Conservation (phyloP, 2,113 vertebrate genomes). For the Mesocricetus auratus region DNA sequence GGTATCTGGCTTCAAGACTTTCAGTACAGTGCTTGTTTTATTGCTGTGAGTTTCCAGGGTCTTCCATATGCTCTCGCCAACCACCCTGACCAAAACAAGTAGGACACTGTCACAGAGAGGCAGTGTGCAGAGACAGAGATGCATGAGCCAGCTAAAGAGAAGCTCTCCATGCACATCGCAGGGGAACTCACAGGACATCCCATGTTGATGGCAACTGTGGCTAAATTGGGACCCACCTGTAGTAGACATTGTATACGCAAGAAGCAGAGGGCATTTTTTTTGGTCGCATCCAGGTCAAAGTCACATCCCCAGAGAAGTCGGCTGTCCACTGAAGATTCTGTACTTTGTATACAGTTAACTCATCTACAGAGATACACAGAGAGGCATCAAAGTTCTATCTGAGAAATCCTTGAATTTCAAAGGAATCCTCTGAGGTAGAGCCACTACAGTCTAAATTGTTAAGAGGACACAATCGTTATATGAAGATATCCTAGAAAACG, state of each 20-base stretch:
- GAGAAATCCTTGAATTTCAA: constrained; percentile 8
- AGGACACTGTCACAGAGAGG: background rate
- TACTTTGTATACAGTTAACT: constrained; percentile 93
- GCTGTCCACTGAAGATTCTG: constrained; percentile 97
- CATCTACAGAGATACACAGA: constrained; percentile 83
- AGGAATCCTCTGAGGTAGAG: background rate
- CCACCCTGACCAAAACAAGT: constrained; percentile 84
- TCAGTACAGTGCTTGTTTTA: constrained; percentile 92
- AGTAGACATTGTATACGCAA: constrained; percentile 94
- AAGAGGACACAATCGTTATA: background rate
- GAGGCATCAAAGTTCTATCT: background rate
- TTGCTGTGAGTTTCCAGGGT: constrained; percentile 95
- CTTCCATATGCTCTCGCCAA: constrained; percentile 94
- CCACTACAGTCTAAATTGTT: background rate
- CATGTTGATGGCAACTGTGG: fast-evolving
- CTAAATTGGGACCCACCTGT: constrained; percentile 87
- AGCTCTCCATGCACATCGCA: fast-evolving
- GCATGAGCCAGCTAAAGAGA: fast-evolving
- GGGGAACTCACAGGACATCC: background rate
- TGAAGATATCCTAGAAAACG: background rate
- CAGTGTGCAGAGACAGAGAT: fast-evolving
- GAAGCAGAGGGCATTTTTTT: constrained; percentile 93
- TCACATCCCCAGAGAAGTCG: constrained; percentile 93
- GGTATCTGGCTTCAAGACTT: constrained; percentile 94
- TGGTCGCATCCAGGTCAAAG: constrained; percentile 94